Evolutionary conservation across 2,888 invertebrate genomes (phyloP).

Genomic region (Archips xylosteana): DNA sequence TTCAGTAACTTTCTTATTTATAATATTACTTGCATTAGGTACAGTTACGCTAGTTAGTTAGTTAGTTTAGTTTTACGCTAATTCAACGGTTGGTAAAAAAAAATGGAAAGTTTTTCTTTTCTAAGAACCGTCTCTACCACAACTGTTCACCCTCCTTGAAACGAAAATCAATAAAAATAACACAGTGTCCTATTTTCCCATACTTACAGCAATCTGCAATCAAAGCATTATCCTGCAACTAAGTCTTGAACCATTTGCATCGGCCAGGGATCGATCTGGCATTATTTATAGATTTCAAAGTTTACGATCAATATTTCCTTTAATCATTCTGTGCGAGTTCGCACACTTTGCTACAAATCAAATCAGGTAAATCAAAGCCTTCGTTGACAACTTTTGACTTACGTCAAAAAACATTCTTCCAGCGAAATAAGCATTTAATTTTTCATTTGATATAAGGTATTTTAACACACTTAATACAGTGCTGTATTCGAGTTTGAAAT

Average conservation of each 20-base stretch:
- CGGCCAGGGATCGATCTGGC: slow-evolving; percentile 19
- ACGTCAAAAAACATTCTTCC: not conserved
- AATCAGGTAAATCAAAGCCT: slow-evolving; percentile 15
- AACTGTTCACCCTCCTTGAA: not conserved
- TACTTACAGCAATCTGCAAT: not conserved
- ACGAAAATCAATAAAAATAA: slow-evolving; percentile 3
- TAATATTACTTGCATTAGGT: too few relatives aligned
- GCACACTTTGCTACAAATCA: slow-evolving; percentile 22
- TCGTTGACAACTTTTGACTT: not conserved
- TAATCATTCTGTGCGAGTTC: slow-evolving; percentile 34
- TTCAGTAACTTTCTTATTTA: too few relatives aligned
- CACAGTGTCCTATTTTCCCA: not conserved
- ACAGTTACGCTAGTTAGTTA: too few relatives aligned
- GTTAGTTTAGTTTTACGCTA: too few relatives aligned
- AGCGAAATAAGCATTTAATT: too few relatives aligned
- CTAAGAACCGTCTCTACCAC: not conserved
- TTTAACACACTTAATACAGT: too few relatives aligned
- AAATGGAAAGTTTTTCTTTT: too few relatives aligned
- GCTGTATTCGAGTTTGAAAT: too few relatives aligned
- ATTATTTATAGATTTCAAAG: slow-evolving; percentile 35
- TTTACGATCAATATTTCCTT: slow-evolving; percentile 39
- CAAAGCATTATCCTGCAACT: slow-evolving; percentile 20
- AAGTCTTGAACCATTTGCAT: slow-evolving; percentile 1
- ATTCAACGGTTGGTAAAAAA: too few relatives aligned
- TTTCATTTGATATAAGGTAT: too few relatives aligned